Evolutionary conservation across 2,888 invertebrate species (phyloP), one percentile per base, ranked within the genome.

Genomic region (Kuschelorhynchus macadamiae): DNA sequence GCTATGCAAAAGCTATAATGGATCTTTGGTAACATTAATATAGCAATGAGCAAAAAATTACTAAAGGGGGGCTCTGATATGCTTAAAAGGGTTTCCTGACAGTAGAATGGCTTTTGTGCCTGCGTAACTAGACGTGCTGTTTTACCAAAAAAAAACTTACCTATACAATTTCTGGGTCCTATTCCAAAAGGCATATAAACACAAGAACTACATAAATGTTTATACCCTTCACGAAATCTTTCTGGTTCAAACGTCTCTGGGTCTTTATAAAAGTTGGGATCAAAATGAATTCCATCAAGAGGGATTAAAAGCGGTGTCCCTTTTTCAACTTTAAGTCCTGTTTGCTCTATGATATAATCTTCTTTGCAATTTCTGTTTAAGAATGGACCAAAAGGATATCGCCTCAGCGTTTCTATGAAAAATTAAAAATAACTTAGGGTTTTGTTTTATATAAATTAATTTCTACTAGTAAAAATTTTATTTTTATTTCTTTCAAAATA

Each of bases 191-290:
- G 81, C 72, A 83, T 62, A 72, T 79, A 76, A 7, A 71, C 71
- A 39, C 77, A 76, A n/a, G 70, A 67, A 33, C 74, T 74, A 0
- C 61, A 49, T 20, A 71, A 65, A 5, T 73, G 74, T 72, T 73
- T 79, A 25, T 39, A 33, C n/a, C 82, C 82, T 1, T 80, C 80
- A 0, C 72, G 74, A 73, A 85, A 85, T 57, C 85, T 75, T 59
- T 85, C 84, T 0, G 85, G 86, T 68, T 85, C 81, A 68, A 85
- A 86, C 68, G 77, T 78, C 33, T 82, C 77, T 0, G 85, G 85
- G 55, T 85, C 79, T 1, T 83, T 81, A 70, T 77, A 85, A 73
- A 81, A 81, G 33, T 80, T 74, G 0, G 80, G 78, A 73, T 85
- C 84, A 49, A 78, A 78, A 62, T 81, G 81, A 11, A 81, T 55